Base-by-base conservation (phyloP, 2,113 vertebrate species). In the Carlito syrichta region DNA sequence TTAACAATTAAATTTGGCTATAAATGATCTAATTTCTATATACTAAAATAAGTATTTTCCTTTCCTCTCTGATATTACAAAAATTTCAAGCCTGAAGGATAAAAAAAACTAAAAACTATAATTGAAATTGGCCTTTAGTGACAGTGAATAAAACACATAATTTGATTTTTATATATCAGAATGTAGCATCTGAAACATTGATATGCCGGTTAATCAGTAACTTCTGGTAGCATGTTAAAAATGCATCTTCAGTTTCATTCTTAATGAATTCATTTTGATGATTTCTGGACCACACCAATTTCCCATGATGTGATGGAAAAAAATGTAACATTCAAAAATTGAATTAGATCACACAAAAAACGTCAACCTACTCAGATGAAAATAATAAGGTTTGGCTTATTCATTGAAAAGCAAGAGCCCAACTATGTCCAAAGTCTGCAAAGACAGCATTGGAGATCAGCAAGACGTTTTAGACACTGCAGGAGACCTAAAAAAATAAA, bases 221-320 rank as follows among this genome's bases (percentile, higher is more conserved):
- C 52, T 93, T 87, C 77, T 96, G 77, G 30, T 95, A 95, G 56
- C n/a, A 60, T 92, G 66, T 95, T 93, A 93, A 95, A 94, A 93
- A 77, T 82, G 96, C 69, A 91, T 95, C 73, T 94, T 96, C 25
- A 56, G 60, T 83, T 96, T 96, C 45, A 93, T 91, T 94, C 88
- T 91, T 91, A 91, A 96, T 92, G 45, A 94, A 94, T 86, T 95
- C 81, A 93, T 88, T 96, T 96, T 95, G 66, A 96, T 96, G 96
- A 91, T 96, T 95, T 95, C 86, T 96, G 96, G 81, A 86, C 91
- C 83, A 97, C 86, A 91, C 66, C 89, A 95, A 91, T 96, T 98
- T 97, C 93, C 81, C 97, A 98, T 97, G 97, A 98, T 94, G 89
- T 84, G 92, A 98, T 96, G 94, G 96, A 96, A 98, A 96, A 95